phyloP scores from a whole-genome alignment of 2,888 invertebrate species.

The Masnerella sp. region DNA sequence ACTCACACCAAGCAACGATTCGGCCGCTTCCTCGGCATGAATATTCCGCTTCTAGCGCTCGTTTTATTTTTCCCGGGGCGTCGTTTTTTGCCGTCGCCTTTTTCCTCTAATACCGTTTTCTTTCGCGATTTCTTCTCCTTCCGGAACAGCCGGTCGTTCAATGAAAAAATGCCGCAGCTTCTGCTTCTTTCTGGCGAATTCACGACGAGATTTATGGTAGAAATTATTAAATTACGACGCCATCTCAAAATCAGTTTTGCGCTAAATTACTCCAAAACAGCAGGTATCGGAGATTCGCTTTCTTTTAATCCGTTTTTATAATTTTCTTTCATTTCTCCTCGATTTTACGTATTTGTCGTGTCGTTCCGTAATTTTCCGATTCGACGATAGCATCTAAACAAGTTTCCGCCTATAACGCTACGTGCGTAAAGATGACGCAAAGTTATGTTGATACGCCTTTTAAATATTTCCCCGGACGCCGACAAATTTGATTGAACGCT shows the following conservation, averaged over 20 bases:
- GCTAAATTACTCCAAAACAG: too few species aligned
- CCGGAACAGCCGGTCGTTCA: too few species aligned
- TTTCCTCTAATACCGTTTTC: conserved; percentile 39
- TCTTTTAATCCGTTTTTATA: conserved; percentile 3
- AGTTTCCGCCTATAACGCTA: conserved; percentile 23
- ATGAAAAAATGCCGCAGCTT: too few species aligned
- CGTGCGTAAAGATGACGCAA: conserved; percentile 39
- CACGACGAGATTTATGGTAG: conserved; percentile 42
- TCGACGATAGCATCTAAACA: conserved; percentile 12
- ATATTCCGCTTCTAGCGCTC: conserved; percentile 57
- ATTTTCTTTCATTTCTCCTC: conserved; percentile 3
- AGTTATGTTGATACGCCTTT: conserved; percentile 45
- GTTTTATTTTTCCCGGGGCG: conserved; percentile 32
- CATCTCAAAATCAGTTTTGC: conserved; percentile 37
- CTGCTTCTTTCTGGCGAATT: conserved; percentile 41
- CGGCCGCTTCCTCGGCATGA: conserved; percentile 50
- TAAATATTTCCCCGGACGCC: conserved; percentile 35
- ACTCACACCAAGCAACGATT: conserved; percentile 57
- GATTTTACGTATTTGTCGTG: not conserved
- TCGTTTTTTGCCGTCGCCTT: conserved; percentile 35
- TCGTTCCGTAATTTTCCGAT: conserved; percentile 22
- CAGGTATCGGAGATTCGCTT: conserved; percentile 17
- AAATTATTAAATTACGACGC: conserved; percentile 52
- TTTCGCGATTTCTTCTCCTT: conserved; percentile 44
- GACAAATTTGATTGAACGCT: conserved; percentile 47